Percentiles rank a stretch among this genome's conserved stretches.
Evolutionary conservation across 1,140 invertebrate genomes (phyloP).

Genomic region (Neodiprion pinetum): DNA sequence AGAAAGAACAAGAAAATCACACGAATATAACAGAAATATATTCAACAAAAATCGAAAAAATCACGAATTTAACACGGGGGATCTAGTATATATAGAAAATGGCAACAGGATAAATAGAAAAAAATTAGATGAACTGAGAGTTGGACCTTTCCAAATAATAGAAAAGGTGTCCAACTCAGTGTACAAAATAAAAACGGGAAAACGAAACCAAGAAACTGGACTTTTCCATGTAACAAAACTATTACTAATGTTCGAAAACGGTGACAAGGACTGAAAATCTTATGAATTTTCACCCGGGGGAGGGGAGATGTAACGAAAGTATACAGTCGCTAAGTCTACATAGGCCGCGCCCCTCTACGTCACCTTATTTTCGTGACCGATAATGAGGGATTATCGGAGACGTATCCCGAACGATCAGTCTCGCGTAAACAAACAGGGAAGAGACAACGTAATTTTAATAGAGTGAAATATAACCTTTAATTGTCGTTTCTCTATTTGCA

Average conservation of each 20-base stretch:
- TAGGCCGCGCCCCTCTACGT: no score
- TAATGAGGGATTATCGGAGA: no score
- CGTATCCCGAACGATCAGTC: no score
- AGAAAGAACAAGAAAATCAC: slow-evolving; percentile 17
- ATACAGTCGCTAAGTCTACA: no score
- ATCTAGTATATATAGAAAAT: slow-evolving; percentile 21
- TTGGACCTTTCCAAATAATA: slow-evolving; percentile 23
- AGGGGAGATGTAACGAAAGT: not conserved
- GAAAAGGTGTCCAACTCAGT: slow-evolving; percentile 23
- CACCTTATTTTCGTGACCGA: no score
- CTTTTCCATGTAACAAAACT: slow-evolving; percentile 21
- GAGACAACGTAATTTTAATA: no score
- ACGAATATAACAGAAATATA: slow-evolving; percentile 20
- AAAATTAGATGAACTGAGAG: slow-evolving; percentile 25
- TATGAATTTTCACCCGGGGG: not conserved
- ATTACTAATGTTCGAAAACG: slow-evolving; percentile 3
- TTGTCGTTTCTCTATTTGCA: no score
- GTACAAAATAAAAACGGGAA: slow-evolving; percentile 18
- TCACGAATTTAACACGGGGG: slow-evolving; percentile 18
- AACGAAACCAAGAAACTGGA: slow-evolving; percentile 14
- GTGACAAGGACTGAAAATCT: not conserved
- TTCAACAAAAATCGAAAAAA: slow-evolving; percentile 20
- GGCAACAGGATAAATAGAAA: slow-evolving; percentile 11
- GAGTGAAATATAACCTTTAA: no score
- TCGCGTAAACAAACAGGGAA: no score